Conservation (phyloP, 2,113 vertebrate genomes). For the Numida meleagris region DNA sequence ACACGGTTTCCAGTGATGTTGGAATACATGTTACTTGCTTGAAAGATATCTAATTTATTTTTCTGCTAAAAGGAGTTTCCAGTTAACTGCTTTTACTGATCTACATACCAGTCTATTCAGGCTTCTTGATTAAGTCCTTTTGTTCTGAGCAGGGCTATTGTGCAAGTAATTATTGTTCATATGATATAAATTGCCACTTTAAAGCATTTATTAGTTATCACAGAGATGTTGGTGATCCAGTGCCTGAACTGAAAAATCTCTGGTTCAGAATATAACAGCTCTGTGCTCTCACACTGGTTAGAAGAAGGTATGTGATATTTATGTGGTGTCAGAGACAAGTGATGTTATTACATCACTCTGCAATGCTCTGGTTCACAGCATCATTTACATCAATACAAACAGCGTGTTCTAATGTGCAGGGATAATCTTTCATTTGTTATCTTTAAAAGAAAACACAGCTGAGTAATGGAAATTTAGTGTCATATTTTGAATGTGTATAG, state of each 20-base stretch:
- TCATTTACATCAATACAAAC: not conserved
- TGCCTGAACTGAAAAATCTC: not conserved
- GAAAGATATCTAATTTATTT: not conserved
- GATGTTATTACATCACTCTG: not conserved
- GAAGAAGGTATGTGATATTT: not conserved
- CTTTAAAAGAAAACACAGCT: not conserved
- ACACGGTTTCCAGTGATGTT: not conserved
- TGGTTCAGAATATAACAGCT: not conserved
- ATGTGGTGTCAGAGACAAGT: not conserved
- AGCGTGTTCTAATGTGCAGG: not conserved
- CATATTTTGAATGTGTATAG: not conserved
- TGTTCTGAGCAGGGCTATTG: not conserved
- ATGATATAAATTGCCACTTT: not conserved
- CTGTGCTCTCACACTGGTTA: not conserved
- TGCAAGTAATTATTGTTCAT: not conserved
- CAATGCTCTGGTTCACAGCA: not conserved
- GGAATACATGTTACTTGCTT: not conserved
- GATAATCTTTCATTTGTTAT: conserved; percentile 8
- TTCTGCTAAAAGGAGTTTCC: not conserved
- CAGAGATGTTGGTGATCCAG: not conserved
- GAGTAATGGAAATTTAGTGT: not conserved
- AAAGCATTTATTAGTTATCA: not conserved
- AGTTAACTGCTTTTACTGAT: not conserved
- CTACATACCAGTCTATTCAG: not conserved
- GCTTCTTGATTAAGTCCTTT: not conserved